Evolutionary conservation across 2,113 vertebrate genomes (phyloP).

Genomic region (Natator depressus): DNA sequence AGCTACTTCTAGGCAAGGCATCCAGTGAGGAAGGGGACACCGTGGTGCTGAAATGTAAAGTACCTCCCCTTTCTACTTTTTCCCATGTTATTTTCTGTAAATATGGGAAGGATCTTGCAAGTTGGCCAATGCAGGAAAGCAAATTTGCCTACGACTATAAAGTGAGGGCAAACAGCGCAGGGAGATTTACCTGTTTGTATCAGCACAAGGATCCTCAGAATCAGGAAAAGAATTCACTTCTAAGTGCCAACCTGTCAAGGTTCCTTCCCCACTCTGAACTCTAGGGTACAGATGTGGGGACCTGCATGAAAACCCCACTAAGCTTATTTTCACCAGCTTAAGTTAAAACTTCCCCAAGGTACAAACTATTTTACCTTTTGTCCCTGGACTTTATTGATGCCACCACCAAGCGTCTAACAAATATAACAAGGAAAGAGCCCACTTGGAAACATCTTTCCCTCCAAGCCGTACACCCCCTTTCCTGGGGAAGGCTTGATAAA

Average conservation of each 20-base stretch:
- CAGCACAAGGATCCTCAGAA: neutral
- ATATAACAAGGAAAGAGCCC: no score
- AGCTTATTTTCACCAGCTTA: no score
- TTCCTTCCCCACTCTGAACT: no score
- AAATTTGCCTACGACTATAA: neutral
- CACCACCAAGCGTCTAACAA: no score
- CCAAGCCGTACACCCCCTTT: no score
- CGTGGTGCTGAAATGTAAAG: neutral
- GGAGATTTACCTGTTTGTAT: neutral
- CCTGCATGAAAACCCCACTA: no score
- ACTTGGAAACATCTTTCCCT: no score
- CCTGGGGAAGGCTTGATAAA: no score
- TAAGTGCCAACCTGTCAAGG: neutral
- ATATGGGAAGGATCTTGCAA: neutral
- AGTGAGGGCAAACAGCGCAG: neutral
- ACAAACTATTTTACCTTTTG: no score
- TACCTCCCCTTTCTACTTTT: neutral
- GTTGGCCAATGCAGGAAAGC: neutral
- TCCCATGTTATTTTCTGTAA: neutral
- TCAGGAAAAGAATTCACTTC: neutral
- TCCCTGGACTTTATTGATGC: no score
- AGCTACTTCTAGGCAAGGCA: neutral
- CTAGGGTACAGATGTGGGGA: no score
- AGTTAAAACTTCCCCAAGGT: no score
- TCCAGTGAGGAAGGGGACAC: neutral